Evolutionary conservation across 2,888 invertebrate species (phyloP).

Genomic region (Athalia circularis): DNA sequence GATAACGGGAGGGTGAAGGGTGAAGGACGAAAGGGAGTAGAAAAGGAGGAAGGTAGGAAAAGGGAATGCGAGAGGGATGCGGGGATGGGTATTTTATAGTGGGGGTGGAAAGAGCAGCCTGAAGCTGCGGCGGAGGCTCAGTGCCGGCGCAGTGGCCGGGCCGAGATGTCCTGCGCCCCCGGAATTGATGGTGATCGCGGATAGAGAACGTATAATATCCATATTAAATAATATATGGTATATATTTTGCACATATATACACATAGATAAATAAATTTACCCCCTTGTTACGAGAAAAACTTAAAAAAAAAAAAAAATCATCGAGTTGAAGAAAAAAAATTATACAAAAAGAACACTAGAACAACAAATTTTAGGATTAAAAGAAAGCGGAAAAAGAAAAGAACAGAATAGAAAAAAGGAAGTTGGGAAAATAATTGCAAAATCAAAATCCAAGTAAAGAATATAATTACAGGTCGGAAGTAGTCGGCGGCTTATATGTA

Average conservation of each 20-base stretch:
- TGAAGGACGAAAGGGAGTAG: conserved; percentile 40
- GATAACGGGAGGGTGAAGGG: conserved; percentile 33
- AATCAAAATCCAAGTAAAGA: neutral
- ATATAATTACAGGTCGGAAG: neutral
- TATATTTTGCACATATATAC: neutral
- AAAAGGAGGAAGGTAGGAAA: neutral
- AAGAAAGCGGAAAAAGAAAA: conserved; percentile 55
- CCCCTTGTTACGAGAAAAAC: neutral
- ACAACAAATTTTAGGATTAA: conserved; percentile 46
- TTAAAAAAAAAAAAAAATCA: conserved; percentile 22
- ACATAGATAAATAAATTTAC: too few species aligned
- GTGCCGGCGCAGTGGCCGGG: conserved; percentile 74
- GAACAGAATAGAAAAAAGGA: conserved; percentile 34
- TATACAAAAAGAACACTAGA: conserved; percentile 12
- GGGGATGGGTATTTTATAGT: conserved; percentile 32
- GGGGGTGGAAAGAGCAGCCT: conserved; percentile 69
- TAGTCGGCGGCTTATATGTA: too few species aligned
- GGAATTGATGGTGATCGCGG: conserved; percentile 17
- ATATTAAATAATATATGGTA: neutral
- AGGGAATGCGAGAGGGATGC: conserved; percentile 21
- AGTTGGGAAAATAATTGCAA: neutral
- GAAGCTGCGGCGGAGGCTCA: conserved; percentile 73
- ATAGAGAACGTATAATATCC: neutral
- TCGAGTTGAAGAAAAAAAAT: neutral
- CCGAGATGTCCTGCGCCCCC: conserved; percentile 70